Evolutionary conservation across 2,888 invertebrate genomes (phyloP), one percentile per base, ranked within the genome.

Genomic region (Cepaea hortensis): DNA sequence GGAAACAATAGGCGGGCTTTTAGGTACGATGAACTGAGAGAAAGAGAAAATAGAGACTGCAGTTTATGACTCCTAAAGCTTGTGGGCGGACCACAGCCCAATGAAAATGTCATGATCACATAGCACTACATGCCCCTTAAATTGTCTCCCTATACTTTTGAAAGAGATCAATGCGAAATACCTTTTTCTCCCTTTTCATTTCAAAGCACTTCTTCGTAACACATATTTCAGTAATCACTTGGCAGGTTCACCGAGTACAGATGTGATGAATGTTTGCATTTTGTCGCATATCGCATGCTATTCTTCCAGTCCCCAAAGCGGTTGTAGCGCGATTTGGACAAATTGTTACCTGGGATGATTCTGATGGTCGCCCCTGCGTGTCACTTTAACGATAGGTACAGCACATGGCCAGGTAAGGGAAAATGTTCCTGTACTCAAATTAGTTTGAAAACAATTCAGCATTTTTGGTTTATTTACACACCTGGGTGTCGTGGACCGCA

Each of bases 161-260:
- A 50, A 70, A 68, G 46, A 20, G 70, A 81, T 81, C 70, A 70
- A 68, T 81, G 70, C 35, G 11, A 70, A 48, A 70, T 81, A 70
- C 48, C 55, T 23, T 50, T 68, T 70, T n/a, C 20, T 70, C 7
- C 50, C 13, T 50, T 70, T 48, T 23, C 4, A 35, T 62, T 68
- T 46, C 35, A 68, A 48, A 68, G 68, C 6, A 20, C n/a, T 77
- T 81, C 81, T 81, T 70, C 68, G 81, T 50, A n/a, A 2, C 46
- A 70, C 18, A 81, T 68, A 70, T 70, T 68, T 81, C 48, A 81
- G 48, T 70, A 70, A 81, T 81, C 81, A 70, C 48, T 50, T 81
- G 81, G 46, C 70, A 81, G 70, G 81, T 70, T 81, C 81, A 70
- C 1, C 70, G 0, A 15, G 70, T 81, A 13, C 81, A 70, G 11